Evolutionary conservation across 2,888 invertebrate genomes (phyloP), one percentile per base, ranked within the genome.

Genomic region (Synergus laeviventris): DNA sequence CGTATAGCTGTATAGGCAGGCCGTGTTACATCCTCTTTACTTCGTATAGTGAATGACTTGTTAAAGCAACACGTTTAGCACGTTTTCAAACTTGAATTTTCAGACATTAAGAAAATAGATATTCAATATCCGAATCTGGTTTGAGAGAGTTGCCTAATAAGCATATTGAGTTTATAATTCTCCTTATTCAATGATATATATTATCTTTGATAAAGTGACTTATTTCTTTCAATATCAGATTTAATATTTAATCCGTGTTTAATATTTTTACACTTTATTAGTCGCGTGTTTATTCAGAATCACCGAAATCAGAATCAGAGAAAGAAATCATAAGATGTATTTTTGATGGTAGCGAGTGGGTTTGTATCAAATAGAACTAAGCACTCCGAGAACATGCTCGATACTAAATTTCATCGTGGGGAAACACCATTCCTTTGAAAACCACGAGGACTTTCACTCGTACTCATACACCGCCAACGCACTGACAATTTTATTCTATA

Each of bases 401-500:
- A 31, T 49, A 70, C 70, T 70, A 45, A 70, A 70, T 49, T 70
- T 70, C 49, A 70, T 70, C 49, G 49, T n/a, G 66, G n/a, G 45
- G 24, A 45, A 16, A 24, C 24, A 42, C 39, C 39, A 70, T 31
- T 70, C 49, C 49, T 49, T 49, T n/a, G 45, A 70, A 70, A 70
- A 49, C 49, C 70, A 49, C 31, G 49, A 70, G 49, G 49, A 70
- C 70, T 70, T 70, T 70, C 70, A 70, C 70, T 70, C 49, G n/a
- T 31, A 49, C 49, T 70, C n/a, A 45, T 70, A 70, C 45, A n/a
- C 36, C 66, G 11, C 66, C 66, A 45, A 70, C 70, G 70, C 70
- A 70, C 21, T 24, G 39, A 39, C 16, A 49, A 21, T 56, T 54
- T 18, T 11, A 54, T 18, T 9, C 11, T 12, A 62, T 21, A 66